These are phyloP conservation scores for Drosophila eohydei DNA, from an alignment of 2,888 invertebrate species.

Conservation along the genomic window DNA sequence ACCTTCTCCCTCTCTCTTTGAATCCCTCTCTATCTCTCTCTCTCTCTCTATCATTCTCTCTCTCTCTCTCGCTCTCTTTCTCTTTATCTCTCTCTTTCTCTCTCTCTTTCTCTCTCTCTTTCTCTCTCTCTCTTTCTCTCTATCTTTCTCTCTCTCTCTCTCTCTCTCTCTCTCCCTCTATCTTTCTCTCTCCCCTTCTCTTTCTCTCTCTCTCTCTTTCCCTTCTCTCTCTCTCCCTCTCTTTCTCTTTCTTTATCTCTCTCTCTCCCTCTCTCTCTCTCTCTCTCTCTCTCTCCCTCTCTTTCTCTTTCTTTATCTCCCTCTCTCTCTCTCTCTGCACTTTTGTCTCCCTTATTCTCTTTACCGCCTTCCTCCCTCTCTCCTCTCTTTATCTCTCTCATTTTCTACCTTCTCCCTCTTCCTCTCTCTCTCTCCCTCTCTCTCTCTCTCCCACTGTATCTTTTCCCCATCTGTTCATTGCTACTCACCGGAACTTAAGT, in stretches of 20 bases:
- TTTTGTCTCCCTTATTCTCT: not conserved
- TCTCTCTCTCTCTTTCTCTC: not conserved
- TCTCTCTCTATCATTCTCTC: not conserved
- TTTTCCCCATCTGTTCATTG: not conserved
- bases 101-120: not conserved
- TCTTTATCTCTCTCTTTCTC: not conserved
- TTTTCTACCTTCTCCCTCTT: not conserved
- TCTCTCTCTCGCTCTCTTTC: too few species aligned
- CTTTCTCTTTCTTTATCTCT: not conserved
- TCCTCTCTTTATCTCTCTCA: not conserved
- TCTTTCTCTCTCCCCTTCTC: not conserved
- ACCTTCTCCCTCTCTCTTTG: too few species aligned
- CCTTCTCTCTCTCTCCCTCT: not conserved
- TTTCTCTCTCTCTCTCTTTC: not conserved
- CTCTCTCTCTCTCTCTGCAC: too few species aligned
- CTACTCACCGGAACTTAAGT: conserved; percentile 33
- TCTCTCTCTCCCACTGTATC: not conserved
- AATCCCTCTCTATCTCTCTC: too few species aligned
- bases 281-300: not conserved
- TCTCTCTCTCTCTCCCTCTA: too few species aligned
- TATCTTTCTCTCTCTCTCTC: too few species aligned
- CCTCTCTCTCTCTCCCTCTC: not conserved
- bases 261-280: not conserved
- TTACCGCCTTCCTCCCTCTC: too few species aligned
- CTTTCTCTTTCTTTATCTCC: not conserved